These are phyloP conservation scores for Neomorphus geoffroyi DNA, from an alignment of 2,797 vertebrate species.

Conservation along the genomic window DNA sequence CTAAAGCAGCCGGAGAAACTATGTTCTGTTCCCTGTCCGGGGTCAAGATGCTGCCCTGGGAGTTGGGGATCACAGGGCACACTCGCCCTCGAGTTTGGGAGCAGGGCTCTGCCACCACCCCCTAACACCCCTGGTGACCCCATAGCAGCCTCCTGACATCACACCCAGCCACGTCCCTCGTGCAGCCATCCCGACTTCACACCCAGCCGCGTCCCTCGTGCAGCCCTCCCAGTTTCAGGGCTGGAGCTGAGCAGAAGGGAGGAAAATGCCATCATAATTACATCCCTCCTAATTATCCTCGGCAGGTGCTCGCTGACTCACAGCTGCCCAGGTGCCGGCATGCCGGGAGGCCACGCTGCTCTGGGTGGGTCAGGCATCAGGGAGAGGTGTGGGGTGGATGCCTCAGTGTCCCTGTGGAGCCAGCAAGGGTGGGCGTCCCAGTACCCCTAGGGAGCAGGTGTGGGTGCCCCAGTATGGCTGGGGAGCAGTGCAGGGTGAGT, in stretches of 20 bases:
- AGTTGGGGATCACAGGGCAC: rapidly evolving
- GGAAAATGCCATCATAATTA: conserved; percentile 5
- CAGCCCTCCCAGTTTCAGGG: neutral
- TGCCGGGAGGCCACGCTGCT: rapidly evolving
- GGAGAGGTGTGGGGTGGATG: neutral
- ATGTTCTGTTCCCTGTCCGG: neutral
- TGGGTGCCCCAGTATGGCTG: too few species aligned
- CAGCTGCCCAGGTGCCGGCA: neutral
- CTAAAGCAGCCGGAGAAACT: neutral
- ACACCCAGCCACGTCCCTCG: neutral
- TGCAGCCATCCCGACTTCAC: neutral
- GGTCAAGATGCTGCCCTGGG: too few species aligned
- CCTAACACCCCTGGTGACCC: neutral
- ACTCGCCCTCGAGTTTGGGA: neutral
- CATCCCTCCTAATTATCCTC: neutral
- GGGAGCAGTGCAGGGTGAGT: too few species aligned
- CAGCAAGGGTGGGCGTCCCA: neutral
- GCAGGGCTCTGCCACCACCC: neutral
- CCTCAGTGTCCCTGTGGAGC: rapidly evolving
- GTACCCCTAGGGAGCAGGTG: neutral
- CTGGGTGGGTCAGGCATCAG: neutral
- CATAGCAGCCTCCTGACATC: neutral
- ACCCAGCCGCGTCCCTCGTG: rapidly evolving
- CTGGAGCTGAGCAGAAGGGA: neutral
- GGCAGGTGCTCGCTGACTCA: conserved; percentile 47